Conservation (phyloP, 1,140 invertebrate genomes). For the Eurosta solidaginis region DNA sequence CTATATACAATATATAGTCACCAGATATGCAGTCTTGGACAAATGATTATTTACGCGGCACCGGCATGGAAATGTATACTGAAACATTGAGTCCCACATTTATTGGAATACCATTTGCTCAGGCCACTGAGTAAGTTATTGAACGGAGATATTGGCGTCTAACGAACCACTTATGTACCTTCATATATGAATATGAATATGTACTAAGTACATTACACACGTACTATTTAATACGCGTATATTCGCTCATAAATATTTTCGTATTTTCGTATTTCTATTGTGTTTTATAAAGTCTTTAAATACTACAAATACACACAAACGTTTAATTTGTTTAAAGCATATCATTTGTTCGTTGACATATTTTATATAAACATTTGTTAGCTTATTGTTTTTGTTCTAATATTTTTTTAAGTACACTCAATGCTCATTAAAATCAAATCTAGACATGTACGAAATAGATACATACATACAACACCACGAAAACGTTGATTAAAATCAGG, state of each 20-base stretch:
- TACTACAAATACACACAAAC: background rate
- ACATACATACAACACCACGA: no score
- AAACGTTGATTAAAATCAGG: no score
- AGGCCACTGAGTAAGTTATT: slow-evolving; percentile 95
- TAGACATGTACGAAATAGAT: no score
- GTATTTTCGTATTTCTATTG: slow-evolving; percentile 3
- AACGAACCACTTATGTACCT: slow-evolving; percentile 6
- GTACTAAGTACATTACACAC: slow-evolving; percentile 36
- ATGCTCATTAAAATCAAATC: background rate
- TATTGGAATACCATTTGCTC: slow-evolving; percentile 95
- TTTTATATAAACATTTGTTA: background rate
- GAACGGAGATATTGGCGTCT: background rate
- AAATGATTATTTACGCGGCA: slow-evolving; percentile 97
- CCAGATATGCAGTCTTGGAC: slow-evolving; percentile 95
- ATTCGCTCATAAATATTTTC: slow-evolving; percentile 38
- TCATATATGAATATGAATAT: background rate
- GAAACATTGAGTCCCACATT: slow-evolving; percentile 95
- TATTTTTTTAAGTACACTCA: background rate
- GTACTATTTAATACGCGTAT: slow-evolving; percentile 49
- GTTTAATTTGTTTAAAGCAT: background rate
- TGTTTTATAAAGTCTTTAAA: background rate
- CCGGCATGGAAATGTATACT: slow-evolving; percentile 99
- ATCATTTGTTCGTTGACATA: background rate
- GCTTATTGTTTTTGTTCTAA: background rate
- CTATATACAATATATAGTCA: slow-evolving; percentile 67